Base-by-base conservation (phyloP, 2,888 invertebrate genomes). In the Autographa gamma region DNA sequence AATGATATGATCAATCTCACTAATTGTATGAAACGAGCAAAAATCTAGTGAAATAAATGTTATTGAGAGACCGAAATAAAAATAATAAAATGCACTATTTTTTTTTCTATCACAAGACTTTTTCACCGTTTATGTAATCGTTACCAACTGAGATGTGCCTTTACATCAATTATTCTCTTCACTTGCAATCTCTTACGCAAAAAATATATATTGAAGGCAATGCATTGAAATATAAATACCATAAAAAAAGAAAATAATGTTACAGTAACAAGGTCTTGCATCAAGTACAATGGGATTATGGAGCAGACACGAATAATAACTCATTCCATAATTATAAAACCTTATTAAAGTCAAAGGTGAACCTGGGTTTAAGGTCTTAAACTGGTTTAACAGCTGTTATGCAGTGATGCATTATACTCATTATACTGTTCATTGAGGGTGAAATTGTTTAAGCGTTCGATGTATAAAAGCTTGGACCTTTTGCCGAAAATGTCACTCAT, bases 331-430 rank as follows among this genome's bases (percentile, higher is more conserved):
- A 75, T 60, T 80, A 78, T 70, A 75, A 72, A 71, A 61, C 66
- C 60, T 67, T 73, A 78, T 76, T 84, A 80, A 83, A 81, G 83
- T 81, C 85, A 88, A 86, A 86, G 85, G 86, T 86, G 79, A 84
- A 71, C 69, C 72, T 71, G 76, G 80, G 89, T 88, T 89, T 89
- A 90, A 93, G 91, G 93, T 87, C 86, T 69, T 61, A 48, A 71
- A 84, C 90, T 82, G 86, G 90, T 91, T 92, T 82, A 16, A 70
- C 77, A 76, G 82, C 77, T 81, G 81, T 73, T 72, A 77, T 72
- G 71, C 63, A 71, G 73, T 80, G 77, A 81, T 79, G 80, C 77
- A 82, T 83, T 76, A 69, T 54, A 69, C 71, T 75, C 69, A 75
- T 77, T 84, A 77, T 77, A 63, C 77, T 80, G 81, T 75, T 77